Evolutionary conservation across 2,888 invertebrate genomes (phyloP).

Genomic region (Tortrix viridana): DNA sequence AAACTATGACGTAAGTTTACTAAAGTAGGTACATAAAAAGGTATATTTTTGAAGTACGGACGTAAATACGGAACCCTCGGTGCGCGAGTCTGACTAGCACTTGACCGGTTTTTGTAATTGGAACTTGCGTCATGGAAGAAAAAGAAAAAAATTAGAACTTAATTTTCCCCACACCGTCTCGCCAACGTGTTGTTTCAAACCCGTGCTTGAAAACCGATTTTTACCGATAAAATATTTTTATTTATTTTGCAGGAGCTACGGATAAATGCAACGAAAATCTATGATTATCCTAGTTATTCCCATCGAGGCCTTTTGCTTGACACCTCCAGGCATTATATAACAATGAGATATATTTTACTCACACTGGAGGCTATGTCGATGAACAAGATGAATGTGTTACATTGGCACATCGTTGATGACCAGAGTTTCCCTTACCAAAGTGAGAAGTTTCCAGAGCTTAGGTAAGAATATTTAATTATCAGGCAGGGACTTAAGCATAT

Average conservation of each 20-base stretch:
- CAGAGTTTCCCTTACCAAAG: constrained; percentile 93
- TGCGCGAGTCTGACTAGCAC: too few relatives aligned
- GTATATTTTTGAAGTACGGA: too few relatives aligned
- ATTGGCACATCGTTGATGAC: constrained; percentile 95
- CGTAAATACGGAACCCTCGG: too few relatives aligned
- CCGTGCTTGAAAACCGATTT: constrained; percentile 5
- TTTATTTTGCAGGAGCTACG: constrained; percentile 18
- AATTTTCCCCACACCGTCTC: too few relatives aligned
- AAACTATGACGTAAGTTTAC: constrained; percentile 24
- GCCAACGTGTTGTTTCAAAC: neutral
- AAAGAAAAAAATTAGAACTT: too few relatives aligned
- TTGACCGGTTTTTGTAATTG: too few relatives aligned
- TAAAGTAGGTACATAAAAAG: too few relatives aligned
- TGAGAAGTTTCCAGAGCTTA: constrained; percentile 89
- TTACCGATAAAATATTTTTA: constrained; percentile 3
- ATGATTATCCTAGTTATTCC: constrained; percentile 88
- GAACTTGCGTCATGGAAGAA: too few relatives aligned
- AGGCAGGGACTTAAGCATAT: too few relatives aligned
- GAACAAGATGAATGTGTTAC: constrained; percentile 93
- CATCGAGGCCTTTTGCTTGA: constrained; percentile 91
- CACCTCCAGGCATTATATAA: constrained; percentile 91
- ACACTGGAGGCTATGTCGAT: constrained; percentile 90
- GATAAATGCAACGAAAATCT: constrained; percentile 69
- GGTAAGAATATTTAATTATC: constrained; percentile 76
- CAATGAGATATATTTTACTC: constrained; percentile 82